Evolutionary conservation across 2,113 vertebrate species (phyloP).

Genomic region (Anguilla japonica): DNA sequence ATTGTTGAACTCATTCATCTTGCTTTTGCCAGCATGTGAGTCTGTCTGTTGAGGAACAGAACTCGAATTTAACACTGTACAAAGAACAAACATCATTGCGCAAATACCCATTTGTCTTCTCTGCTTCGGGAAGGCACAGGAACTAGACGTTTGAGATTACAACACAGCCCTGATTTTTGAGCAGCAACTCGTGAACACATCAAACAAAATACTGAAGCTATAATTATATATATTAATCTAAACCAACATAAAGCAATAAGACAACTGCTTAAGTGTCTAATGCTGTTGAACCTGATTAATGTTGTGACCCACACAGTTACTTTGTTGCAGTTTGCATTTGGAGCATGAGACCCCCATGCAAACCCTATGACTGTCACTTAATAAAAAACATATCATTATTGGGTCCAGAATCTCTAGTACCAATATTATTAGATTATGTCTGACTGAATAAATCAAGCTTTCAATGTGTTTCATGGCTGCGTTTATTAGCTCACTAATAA

Average conservation of each 20-base stretch:
- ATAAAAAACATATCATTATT: neutral
- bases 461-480: neutral
- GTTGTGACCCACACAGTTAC: neutral
- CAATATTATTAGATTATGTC: neutral
- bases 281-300: neutral
- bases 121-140: neutral
- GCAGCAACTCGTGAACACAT: neutral
- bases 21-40: neutral
- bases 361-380: neutral
- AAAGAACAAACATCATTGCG: neutral
- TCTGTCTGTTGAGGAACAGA: neutral
- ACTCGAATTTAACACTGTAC: neutral
- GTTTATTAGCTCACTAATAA: slow-evolving; percentile 1
- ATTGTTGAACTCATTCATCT: neutral
- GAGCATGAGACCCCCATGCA: neutral
- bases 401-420: neutral
- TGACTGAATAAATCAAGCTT: neutral
- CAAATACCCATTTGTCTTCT: neutral
- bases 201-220: neutral
- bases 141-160: neutral
- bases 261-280: neutral
- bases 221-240: neutral
- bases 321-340: neutral
- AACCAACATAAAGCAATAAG: neutral
- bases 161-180: neutral